phyloP scores from a whole-genome alignment of 2,113 vertebrate species.

The Oxyura jamaicensis region DNA sequence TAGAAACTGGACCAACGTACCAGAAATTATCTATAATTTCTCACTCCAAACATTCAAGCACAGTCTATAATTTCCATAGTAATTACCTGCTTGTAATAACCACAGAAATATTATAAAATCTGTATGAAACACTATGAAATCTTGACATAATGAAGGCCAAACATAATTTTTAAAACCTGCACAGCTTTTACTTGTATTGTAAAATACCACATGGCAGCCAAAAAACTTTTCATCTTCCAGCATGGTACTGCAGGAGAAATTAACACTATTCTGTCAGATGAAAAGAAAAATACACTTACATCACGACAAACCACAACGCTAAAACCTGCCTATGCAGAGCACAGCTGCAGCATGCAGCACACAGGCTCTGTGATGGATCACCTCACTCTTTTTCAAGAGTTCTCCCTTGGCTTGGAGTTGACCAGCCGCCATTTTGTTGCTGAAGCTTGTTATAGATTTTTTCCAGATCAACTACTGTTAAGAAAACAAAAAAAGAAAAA shows the following conservation, averaged over 20 bases:
- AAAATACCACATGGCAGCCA: not conserved
- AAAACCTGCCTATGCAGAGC: not conserved
- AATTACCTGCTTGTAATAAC: constrained; percentile 57
- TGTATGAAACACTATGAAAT: constrained; percentile 5
- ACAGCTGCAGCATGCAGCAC: not conserved
- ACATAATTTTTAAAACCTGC: not conserved
- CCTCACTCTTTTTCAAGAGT: not conserved
- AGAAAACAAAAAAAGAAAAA: not conserved
- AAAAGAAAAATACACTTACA: not conserved
- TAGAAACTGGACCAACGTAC: constrained; percentile 64
- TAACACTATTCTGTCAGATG: not conserved
- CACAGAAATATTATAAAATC: constrained; percentile 41
- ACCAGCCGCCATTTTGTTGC: not conserved
- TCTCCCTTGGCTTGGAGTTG: not conserved
- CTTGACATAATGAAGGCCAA: constrained; percentile 15
- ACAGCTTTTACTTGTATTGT: not conserved
- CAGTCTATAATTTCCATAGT: constrained; percentile 68
- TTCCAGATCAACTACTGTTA: not conserved
- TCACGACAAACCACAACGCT: not conserved
- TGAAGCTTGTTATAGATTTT: not conserved
- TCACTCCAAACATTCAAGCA: constrained; percentile 53
- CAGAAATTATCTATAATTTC: constrained; percentile 63
- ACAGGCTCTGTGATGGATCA: not conserved
- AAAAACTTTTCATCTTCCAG: not conserved
- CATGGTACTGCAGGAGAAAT: not conserved